phyloP scores from a whole-genome alignment of 1,140 invertebrate genomes.

The Mactra quadrangularis region DNA sequence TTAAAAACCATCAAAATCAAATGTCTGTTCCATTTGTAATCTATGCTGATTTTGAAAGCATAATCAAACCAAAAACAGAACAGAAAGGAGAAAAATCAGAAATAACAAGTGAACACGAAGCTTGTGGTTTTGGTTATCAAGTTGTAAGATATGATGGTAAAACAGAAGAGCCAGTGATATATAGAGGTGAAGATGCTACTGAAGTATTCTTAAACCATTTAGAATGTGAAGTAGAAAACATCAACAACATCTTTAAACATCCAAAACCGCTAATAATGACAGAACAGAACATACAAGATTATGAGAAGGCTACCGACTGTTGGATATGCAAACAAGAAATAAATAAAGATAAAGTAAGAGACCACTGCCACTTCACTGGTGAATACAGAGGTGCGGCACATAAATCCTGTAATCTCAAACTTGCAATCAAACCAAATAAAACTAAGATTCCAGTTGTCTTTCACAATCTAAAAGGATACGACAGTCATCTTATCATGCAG shows the following conservation, averaged over 20 bases:
- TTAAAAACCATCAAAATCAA: neutral
- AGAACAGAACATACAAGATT: conserved; percentile 14
- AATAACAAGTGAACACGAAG: conserved; percentile 31
- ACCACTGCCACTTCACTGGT: conserved; percentile 56
- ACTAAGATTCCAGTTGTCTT: conserved; percentile 33
- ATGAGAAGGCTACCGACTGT: conserved; percentile 44
- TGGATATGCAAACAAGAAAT: conserved; percentile 46
- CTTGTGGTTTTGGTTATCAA: conserved; percentile 18
- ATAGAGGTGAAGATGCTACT: conserved; percentile 24
- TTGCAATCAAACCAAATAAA: conserved; percentile 15
- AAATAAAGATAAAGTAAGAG: conserved; percentile 33
- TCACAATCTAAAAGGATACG: conserved; percentile 55
- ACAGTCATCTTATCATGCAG: conserved; percentile 29
- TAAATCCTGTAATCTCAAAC: conserved; percentile 47
- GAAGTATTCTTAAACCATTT: conserved; percentile 34
- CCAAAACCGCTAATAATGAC: conserved; percentile 36
- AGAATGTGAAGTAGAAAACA: conserved; percentile 33
- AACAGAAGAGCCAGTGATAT: neutral
- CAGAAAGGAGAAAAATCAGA: neutral
- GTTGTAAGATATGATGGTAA: conserved; percentile 7
- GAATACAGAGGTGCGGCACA: conserved; percentile 61
- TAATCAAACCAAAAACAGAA: conserved; percentile 8
- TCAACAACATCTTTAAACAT: conserved; percentile 22
- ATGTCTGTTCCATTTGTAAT: neutral
- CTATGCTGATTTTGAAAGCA: conserved; percentile 15